phyloP scores from a whole-genome alignment of 2,113 vertebrate genomes.

The Mormyrus lacerda region DNA sequence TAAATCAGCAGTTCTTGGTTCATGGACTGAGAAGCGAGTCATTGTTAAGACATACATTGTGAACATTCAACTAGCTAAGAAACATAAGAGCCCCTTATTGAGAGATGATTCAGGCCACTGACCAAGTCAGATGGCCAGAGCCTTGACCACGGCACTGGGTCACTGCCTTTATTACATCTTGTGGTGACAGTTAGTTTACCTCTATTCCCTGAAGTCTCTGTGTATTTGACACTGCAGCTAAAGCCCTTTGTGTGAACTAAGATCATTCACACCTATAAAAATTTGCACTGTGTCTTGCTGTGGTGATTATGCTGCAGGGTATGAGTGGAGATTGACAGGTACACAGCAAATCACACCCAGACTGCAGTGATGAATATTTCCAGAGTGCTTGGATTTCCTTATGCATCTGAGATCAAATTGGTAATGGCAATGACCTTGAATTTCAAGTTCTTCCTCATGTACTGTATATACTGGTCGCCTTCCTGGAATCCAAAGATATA shows the following conservation, averaged over 20 bases:
- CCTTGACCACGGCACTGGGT: neutral
- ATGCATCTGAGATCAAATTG: neutral
- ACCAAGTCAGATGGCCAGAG: neutral
- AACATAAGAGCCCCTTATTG: neutral
- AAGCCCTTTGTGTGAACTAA: neutral
- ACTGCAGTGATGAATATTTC: neutral
- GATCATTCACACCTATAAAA: neutral
- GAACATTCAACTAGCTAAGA: neutral
- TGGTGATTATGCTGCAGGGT: constrained; percentile 2
- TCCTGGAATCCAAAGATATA: neutral
- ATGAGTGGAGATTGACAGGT: neutral
- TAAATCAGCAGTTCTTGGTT: neutral
- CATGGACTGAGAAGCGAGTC: neutral
- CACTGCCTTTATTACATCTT: neutral
- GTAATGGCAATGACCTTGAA: constrained; percentile 1
- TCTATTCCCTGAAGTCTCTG: neutral
- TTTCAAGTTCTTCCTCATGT: neutral
- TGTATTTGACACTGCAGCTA: neutral
- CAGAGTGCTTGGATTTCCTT: neutral
- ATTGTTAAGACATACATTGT: neutral
- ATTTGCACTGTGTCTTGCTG: neutral
- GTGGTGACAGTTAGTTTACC: neutral
- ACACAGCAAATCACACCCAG: neutral
- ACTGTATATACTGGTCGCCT: neutral
- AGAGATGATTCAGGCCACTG: neutral